Percentiles rank a stretch among this genome's conserved stretches.
These are phyloP conservation scores for Mastigias papua DNA, from an alignment of 30 jellyfish, hydroid and myxozoan genomes.

Conservation along the genomic window DNA sequence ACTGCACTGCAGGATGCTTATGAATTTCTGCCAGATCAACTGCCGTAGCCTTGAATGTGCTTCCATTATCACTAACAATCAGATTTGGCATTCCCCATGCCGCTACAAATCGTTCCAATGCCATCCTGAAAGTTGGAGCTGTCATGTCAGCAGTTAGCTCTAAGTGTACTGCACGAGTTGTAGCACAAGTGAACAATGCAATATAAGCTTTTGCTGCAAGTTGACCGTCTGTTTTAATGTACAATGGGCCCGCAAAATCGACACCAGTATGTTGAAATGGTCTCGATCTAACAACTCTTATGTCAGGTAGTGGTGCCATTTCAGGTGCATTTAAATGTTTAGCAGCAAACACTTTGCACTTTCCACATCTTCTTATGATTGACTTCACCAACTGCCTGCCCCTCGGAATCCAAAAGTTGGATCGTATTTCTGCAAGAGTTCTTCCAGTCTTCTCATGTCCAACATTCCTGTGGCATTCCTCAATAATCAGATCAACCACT, in stretches of 20 bases:
- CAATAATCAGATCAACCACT: background rate
- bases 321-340: constrained; percentile 62
- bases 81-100: constrained; percentile 37
- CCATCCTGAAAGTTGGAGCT: constrained; percentile 24
- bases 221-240: constrained; percentile 10
- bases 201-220: constrained; percentile 30
- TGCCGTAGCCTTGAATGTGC: constrained; percentile 23
- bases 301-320: constrained; percentile 47
- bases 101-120: constrained; percentile 46
- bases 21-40: constrained; percentile 22
- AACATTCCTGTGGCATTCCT: constrained; percentile 32
- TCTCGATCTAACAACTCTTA: constrained; percentile 15
- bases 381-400: constrained; percentile 52
- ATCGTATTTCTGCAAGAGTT: constrained; percentile 50
- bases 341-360: constrained; percentile 38
- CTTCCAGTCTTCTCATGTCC: constrained; percentile 57
- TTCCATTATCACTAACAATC: constrained; percentile 67
- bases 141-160: constrained; percentile 24
- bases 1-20: background rate
- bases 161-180: constrained; percentile 51
- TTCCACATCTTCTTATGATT: constrained; percentile 24
- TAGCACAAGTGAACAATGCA: constrained; percentile 54
- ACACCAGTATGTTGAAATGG: constrained; percentile 49
- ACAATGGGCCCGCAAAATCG: constrained; percentile 42
- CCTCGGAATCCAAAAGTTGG: constrained; percentile 61